Evolutionary conservation across 2,113 vertebrate species (phyloP), one percentile per base, ranked within the genome.

Genomic region (Ondatra zibethicus): DNA sequence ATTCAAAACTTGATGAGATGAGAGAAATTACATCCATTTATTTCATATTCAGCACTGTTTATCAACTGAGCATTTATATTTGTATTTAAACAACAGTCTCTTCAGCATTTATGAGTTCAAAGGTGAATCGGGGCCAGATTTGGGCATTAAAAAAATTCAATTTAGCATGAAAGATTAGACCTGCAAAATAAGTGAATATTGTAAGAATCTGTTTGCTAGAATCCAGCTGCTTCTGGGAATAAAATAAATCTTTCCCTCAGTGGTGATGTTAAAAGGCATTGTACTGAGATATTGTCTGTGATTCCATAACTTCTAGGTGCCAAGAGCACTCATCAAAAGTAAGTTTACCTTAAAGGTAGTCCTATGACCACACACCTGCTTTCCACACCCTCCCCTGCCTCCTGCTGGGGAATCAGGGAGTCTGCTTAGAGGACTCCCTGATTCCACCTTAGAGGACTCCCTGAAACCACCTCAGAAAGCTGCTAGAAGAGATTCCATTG

Each of bases 51-150:
- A 89, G 33, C 61, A 93, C 72, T 82, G 36, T 82, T 76, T 95
- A 89, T 76, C 77, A 91, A 96, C 68, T 58, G 47, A 84, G 88
- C 42, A 73, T 47, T 95, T 92, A 85, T 72, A 73, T 75, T 88
- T 91, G 25, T 65, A 65, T 36, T 92, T 89, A 84, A 94, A 90
- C 68, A 45, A 50, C 61, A 86, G 9, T 86, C 17, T 77, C 84
- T 55, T 76, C 17, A 52, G 29, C 66, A 82, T 4, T 87, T 52
- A 58, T 66, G 31, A 86, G 93, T 76, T 29, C 27, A 77, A 95
- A 92, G 7, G 73, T 97, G 31, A 95, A 66, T 82, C 45, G 33
- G 39, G 66, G 70, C 11, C 42, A 89, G 6, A 87, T 87, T 91
- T 92, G 76, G 52, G 65, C n/a, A 39, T 73, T 76, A 81, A 93